Evolutionary conservation across 2,888 invertebrate species (phyloP), one percentile per base, ranked within the genome.

Genomic region (Rotaria macrura): DNA sequence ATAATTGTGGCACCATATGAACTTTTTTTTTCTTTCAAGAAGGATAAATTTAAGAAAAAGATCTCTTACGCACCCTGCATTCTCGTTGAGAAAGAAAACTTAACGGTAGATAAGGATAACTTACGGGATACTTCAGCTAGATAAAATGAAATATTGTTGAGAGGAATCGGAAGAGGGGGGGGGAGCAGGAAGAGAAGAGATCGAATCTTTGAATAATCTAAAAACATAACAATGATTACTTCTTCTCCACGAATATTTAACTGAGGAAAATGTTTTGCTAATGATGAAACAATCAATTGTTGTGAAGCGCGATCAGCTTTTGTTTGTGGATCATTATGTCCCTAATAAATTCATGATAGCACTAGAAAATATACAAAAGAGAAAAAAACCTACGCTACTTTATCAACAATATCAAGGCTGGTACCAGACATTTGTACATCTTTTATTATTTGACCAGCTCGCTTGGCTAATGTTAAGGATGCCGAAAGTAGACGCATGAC

Each of bases 281-380:
- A 92, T 2, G 96, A 96, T 43, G 95, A 94, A 87, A 97, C 93
- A 87, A 99, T 99, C 90, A 96, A 96, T 87, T 93, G 93, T 91
- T 99, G 97, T 0, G 96, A 97, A 49, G 95, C 94, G 88, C 98
- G 93, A 90, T 99, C 99, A 12, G 99, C 99, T 92, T 97, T 96
- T 9, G 99, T 99, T 93, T 99, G 98, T 79, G 95, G 93, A 92
- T 99, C 98, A 92, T 96, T 95, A 89, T 94, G 94, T 38, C 95
- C 96, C 94, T 94, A n/a, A n/a, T 6, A 79, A 79, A 40, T 12
- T 25, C 10, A 43, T 7, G 43, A 23, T 25, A 40, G 43, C 6
- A 43, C n/a, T n/a, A 40, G n/a, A 43, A 79, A 43, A 25, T 2
- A 9, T 40, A 25, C 10, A 65, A 65, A 20, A 17, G 1, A 23